Base-by-base conservation (phyloP, 64 coral and sea anemone genomes). In the Trachythela sp. region DNA sequence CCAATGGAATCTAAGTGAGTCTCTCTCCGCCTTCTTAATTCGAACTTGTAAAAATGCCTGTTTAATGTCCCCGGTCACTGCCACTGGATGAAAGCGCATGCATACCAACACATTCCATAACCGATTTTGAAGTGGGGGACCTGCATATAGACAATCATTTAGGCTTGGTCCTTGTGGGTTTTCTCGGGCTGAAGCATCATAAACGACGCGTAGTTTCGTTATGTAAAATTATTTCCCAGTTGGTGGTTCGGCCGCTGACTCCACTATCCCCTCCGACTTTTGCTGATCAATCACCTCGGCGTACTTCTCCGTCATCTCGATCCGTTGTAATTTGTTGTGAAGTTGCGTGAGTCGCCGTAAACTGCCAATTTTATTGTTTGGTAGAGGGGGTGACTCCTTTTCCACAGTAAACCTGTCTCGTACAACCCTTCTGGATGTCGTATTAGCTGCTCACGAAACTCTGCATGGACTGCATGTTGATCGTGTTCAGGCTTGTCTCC, bases 251-350 rank as follows among this genome's bases (percentile, higher is more conserved):
- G 33, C 48, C 41, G 88, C 88, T 43, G 33, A 45, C 60, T 90
- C 70, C 13, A 94, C 68, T 33, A 94, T 90, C 29, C 88, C 92
- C 76, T 64, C 34, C 13, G 85, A 29, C 56, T 70, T 94, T 38
- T 94, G 88, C 0, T 94, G 41, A 43, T 94, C 38, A 26, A 94
- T 90, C 20, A 94, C 83, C 72, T 94, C 85, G 26, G 30, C 67
- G 48, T 90, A 94, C 48, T 87, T 60, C 54, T 58, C 38, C 18
- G 85, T 87, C 31, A 48, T 86, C 2, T n/a, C n/a, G n/a, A n/a
- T n/a, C n/a, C n/a, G n/a, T n/a, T n/a, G n/a, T n/a, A n/a, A n/a
- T n/a, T n/a, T 89, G 2, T 42, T 91, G 8, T 70, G 54, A 10
- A 94, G 40, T 29, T 80, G 37, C 32, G 45, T 3, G 11, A 92